Evolutionary conservation across 2,113 vertebrate species (phyloP), one percentile per base, ranked within the genome.

Genomic region (Hypomesus transpacificus): DNA sequence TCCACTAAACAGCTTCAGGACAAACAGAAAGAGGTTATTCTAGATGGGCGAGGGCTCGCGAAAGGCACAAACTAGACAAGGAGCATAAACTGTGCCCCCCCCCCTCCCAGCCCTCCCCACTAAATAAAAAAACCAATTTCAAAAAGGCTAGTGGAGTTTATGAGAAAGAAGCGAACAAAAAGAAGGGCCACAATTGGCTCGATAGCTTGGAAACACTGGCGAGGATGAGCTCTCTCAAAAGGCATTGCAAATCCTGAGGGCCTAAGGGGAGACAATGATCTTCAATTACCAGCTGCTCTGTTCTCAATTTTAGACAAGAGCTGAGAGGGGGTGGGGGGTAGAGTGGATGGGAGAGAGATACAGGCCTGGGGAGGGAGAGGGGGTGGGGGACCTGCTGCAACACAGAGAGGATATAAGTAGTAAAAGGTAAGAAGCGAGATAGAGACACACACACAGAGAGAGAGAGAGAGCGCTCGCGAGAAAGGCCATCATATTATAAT

Each of bases 211-310:
- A 82, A 85, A 85, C 74, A 73, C 69, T 76, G 75, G 73, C 56
- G 51, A 74, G 85, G 86, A 88, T 74, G 88, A 89, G 88, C 83
- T 76, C 70, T 59, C 18, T 74, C 63, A 73, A 80, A 80, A 78
- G 82, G 69, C 76, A 69, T 80, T 81, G 85, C 79, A 82, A 89
- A 89, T 90, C 90, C 88, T 84, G 78, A 83, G 86, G 88, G 89
- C 80, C 86, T 53, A 80, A 83, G 82, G 79, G 85, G 82, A 91
- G 91, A 92, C 90, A 91, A 90, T 89, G 89, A 92, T 92, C 91
- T 92, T 90, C 91, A 91, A 91, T 92, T 92, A 92, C 89, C 87
- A 89, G 82, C 88, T 89, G 84, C 79, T 90, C 88, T 82, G 74
- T 81, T 85, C 87, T 85, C 88, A 87, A 89, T 90, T 91, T 90